phyloP scores from a whole-genome alignment of 2,113 vertebrate species.

The Antigone vipio region DNA sequence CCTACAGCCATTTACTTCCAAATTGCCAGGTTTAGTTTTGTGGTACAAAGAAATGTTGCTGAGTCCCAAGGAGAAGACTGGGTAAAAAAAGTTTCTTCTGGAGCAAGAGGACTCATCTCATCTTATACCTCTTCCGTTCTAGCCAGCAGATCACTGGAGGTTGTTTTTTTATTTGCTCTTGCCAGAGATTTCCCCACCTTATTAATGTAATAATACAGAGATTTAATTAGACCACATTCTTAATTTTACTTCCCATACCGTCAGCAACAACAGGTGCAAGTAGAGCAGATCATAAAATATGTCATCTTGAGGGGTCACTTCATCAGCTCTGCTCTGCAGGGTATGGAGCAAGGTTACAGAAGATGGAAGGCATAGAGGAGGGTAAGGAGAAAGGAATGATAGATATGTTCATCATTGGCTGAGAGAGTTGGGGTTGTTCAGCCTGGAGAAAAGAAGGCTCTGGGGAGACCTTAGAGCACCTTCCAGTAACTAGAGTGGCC shows the following conservation, averaged over 20 bases:
- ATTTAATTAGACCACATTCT: background rate
- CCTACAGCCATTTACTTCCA: background rate
- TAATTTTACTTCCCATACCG: background rate
- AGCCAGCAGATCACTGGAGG: background rate
- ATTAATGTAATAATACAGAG: background rate
- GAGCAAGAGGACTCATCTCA: background rate
- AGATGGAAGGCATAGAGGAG: background rate
- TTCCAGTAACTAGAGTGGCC: too few relatives aligned
- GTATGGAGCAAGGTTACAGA: background rate
- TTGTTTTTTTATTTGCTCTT: background rate
- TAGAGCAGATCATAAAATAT: background rate
- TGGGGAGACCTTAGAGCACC: too few relatives aligned
- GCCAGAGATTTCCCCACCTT: background rate
- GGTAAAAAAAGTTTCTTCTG: background rate
- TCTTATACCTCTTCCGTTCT: background rate
- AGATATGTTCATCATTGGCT: background rate
- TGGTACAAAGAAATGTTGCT: background rate
- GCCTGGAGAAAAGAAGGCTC: too few relatives aligned
- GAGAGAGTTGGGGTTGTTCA: background rate
- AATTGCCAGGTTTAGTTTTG: background rate
- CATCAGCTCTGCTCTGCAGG: background rate
- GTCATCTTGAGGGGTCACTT: background rate
- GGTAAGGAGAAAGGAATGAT: background rate
- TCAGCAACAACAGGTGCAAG: background rate
- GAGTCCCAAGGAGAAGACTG: background rate